These are phyloP conservation scores for Erannis defoliaria DNA, from an alignment of 2,888 invertebrate species.

Conservation along the genomic window DNA sequence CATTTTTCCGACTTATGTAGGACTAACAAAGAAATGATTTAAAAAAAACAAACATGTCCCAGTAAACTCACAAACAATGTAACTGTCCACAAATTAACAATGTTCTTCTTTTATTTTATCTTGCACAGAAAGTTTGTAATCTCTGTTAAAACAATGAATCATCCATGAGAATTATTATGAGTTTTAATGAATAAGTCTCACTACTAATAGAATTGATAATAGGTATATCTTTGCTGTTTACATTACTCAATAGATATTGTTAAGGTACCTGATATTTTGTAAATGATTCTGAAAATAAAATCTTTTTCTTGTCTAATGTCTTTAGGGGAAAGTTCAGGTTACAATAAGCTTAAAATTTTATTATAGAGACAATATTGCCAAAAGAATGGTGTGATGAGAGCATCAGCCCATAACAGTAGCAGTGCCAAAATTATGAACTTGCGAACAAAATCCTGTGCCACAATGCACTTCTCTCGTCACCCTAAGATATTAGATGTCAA, in stretches of 20 bases:
- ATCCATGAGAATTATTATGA: constrained; percentile 1
- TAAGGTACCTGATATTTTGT: neutral
- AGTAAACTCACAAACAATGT: neutral
- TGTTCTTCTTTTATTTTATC: constrained; percentile 6
- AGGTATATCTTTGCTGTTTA: neutral
- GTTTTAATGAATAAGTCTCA: constrained; percentile 12
- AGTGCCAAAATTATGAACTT: too few species aligned
- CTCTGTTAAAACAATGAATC: constrained; percentile 6
- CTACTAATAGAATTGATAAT: neutral
- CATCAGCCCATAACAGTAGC: too few species aligned
- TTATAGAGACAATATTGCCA: too few species aligned
- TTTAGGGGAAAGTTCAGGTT: too few species aligned
- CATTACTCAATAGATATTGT: neutral
- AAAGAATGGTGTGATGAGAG: too few species aligned
- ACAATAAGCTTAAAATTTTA: too few species aligned
- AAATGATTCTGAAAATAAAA: too few species aligned
- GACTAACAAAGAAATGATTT: neutral
- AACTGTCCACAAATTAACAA: neutral
- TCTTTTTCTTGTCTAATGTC: too few species aligned
- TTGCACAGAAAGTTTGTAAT: constrained; percentile 3
- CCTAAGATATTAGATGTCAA: too few species aligned
- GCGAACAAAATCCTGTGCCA: too few species aligned
- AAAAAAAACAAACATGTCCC: neutral
- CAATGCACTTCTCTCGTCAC: too few species aligned
- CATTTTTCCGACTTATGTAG: neutral